Conservation (phyloP, 2,888 invertebrate genomes). For the Keiferia lycopersicella region DNA sequence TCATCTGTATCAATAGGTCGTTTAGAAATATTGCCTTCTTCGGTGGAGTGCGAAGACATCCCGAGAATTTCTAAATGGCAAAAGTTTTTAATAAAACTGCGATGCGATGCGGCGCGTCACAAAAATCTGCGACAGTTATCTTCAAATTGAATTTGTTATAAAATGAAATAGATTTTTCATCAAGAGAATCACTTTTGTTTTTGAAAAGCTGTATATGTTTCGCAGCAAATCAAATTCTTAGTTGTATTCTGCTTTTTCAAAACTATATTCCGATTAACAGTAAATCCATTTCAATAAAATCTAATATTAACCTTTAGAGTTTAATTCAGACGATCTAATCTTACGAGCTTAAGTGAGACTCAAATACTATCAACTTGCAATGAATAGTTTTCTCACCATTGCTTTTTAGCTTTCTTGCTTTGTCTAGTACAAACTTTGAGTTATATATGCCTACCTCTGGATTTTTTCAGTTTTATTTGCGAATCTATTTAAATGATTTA, state of each 20-base stretch:
- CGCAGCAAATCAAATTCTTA: too few species aligned
- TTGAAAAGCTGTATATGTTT: not conserved
- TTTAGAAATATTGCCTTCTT: slow-evolving; percentile 42
- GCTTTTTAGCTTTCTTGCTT: not conserved
- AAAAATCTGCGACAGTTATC: slow-evolving; percentile 1
- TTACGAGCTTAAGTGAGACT: too few species aligned
- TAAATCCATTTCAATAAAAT: slow-evolving; percentile 2
- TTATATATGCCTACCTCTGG: not conserved
- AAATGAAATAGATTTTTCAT: not conserved
- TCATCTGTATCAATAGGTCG: slow-evolving; percentile 73
- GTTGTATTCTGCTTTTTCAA: not conserved
- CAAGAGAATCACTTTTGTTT: not conserved
- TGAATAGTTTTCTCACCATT: not conserved
- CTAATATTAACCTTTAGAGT: slow-evolving; percentile 1
- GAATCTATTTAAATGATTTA: too few species aligned
- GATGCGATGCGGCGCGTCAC: not conserved
- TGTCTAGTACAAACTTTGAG: not conserved
- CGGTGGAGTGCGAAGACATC: slow-evolving; percentile 51
- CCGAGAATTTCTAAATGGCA: slow-evolving; percentile 27
- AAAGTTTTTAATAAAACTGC: slow-evolving; percentile 14
- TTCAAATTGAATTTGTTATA: not conserved
- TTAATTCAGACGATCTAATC: slow-evolving; percentile 9
- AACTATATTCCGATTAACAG: not conserved
- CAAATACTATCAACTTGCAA: not conserved
- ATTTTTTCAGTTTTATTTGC: too few species aligned